Base-by-base conservation (phyloP, 2,888 invertebrate species). In the Machimus rusticus region DNA sequence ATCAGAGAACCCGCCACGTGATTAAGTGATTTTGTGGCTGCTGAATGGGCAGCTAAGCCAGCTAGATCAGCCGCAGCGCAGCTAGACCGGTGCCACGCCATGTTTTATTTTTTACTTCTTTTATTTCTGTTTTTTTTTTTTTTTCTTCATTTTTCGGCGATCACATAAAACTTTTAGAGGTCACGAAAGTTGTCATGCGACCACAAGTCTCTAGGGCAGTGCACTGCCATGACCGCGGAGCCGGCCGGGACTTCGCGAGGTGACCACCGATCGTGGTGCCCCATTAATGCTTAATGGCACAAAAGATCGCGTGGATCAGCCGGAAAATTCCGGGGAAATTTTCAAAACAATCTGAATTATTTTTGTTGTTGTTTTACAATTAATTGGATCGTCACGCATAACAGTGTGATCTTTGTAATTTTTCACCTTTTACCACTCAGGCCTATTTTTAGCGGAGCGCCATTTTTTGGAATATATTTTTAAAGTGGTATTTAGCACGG, bases 141-240 rank as follows among this genome's bases (percentile, higher is more conserved):
- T 77, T 16, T 3, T 78, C 28, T 5, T 79, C 55, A 23, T 81
- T 16, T 81, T 79, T 81, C 5, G 81, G 55, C 23, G 55, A 23
- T 76, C 37, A 2, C 76, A 37, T 34, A 39, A 78, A 78, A 81
- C 12, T 14, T 46, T 55, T 81, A 46, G 81, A 81, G 81, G 81
- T 81, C 81, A 51, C 23, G 31, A 81, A 55, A 81, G 51, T 51
- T 55, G 81, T 46, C 81, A 81, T 55, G 55, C 81, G 55, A 23
- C 81, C 55, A 34, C 43, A 28, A 46, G 81, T 55, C 78, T 66
- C 76, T 81, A 81, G 81, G 81, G 81, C 81, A 81, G 81, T 81
- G 81, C 31, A 81, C 81, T 81, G 51, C 81, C 81, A 81, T 81
- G 81, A 81, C 81, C 81, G 46, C 76, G 34, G 23, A 23, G 19